Evolutionary conservation across 2,888 invertebrate species (phyloP).

Genomic region (Byasa hedistus): DNA sequence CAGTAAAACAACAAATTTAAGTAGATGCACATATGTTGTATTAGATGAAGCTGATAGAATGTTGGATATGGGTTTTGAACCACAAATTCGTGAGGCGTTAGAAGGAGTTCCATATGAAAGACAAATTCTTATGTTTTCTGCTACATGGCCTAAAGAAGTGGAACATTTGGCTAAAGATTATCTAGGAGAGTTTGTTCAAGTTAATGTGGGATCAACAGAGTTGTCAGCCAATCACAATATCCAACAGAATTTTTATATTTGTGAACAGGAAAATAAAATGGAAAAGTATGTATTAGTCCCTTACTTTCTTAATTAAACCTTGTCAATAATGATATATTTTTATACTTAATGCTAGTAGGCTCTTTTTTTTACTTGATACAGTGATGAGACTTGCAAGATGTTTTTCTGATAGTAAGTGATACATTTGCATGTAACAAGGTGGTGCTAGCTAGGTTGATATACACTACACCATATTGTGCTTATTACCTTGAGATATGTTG

Average conservation of each 20-base stretch:
- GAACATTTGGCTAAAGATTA: conserved; percentile 94
- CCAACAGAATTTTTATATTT: conserved; percentile 89
- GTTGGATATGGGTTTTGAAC: conserved; percentile 99
- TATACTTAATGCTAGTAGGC: too few species aligned
- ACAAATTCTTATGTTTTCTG: conserved; percentile 98
- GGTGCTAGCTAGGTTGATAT: too few species aligned
- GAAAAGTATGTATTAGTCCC: conserved; percentile 47
- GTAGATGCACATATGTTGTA: conserved; percentile 89
- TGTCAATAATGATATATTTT: too few species aligned
- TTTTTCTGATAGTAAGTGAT: too few species aligned
- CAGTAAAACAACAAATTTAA: conserved; percentile 84
- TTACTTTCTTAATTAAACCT: too few species aligned
- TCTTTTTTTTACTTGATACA: too few species aligned
- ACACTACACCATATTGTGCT: too few species aligned
- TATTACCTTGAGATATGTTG: too few species aligned
- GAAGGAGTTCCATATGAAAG: conserved; percentile 94
- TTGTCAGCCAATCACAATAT: conserved; percentile 95
- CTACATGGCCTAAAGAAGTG: conserved; percentile 99
- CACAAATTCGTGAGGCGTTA: conserved; percentile 94
- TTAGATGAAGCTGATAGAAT: conserved; percentile 96
- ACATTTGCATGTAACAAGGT: too few species aligned
- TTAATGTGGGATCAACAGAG: conserved; percentile 94
- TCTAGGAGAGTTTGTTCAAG: conserved; percentile 91
- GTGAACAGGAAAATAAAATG: conserved; percentile 89
- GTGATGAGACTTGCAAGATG: too few species aligned